A percentile compares a stretch with the other conserved stretches of the same genome.
Conservation (phyloP, 2,113 vertebrate genomes). For the Cnemophilus loriae region DNA sequence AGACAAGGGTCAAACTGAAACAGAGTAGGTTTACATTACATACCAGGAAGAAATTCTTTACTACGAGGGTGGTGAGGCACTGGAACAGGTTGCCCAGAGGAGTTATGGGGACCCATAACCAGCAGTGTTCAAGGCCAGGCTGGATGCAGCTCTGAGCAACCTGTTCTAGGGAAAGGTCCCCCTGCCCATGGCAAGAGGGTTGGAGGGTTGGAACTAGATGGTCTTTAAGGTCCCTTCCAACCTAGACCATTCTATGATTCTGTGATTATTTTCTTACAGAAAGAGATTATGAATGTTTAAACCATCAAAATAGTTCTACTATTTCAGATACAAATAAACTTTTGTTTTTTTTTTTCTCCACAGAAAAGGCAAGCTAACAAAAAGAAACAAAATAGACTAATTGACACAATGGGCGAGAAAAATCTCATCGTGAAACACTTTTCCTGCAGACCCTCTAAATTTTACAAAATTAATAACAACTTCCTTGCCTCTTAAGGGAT, state of each 20-base stretch:
- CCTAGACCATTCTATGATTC: not conserved
- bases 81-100: not conserved
- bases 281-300: not conserved
- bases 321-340: not conserved
- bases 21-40: not conserved
- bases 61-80: not conserved
- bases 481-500: not conserved
- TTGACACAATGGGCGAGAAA: not conserved
- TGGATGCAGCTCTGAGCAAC: not conserved
- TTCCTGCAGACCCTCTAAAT: not conserved
- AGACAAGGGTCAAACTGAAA: not conserved
- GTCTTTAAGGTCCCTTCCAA: not conserved
- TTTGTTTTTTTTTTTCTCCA: not conserved
- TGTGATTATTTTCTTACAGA: not conserved
- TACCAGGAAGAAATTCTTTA: not conserved
- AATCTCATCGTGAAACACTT: not conserved
- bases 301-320: not conserved
- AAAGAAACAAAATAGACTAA: not conserved
- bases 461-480: not conserved
- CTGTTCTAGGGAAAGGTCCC: not conserved
- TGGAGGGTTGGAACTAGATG: not conserved
- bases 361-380: not conserved
- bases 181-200: not conserved
- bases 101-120: not conserved
- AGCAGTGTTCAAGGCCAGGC: not conserved